phyloP scores from a whole-genome alignment of 1,140 invertebrate species.

The Aporrectodea caliginosa region DNA sequence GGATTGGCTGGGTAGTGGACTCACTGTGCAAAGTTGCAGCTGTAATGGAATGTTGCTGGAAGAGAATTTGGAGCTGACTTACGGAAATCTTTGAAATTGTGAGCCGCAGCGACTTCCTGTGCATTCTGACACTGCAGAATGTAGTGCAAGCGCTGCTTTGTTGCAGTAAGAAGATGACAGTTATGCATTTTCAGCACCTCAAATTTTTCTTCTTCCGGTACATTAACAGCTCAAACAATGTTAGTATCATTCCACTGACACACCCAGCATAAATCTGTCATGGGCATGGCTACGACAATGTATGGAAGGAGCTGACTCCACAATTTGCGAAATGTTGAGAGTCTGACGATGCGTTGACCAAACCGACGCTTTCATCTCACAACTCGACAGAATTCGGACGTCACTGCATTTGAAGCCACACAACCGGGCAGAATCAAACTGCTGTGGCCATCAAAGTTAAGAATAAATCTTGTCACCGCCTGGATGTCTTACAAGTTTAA shows the following conservation, averaged over 20 bases:
- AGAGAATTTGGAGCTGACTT: background rate
- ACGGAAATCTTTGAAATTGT: background rate
- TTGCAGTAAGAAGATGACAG: background rate
- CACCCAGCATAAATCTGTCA: background rate
- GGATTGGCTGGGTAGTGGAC: conserved; percentile 35
- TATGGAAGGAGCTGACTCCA: background rate
- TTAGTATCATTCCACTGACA: background rate
- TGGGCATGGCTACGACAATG: background rate
- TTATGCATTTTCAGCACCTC: background rate
- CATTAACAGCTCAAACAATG: background rate
- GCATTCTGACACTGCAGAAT: background rate
- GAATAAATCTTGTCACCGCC: conserved; percentile 1
- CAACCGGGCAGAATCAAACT: conserved; percentile 10
- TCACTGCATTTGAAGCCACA: conserved; percentile 4
- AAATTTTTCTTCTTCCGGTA: background rate
- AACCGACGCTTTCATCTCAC: background rate
- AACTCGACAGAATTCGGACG: background rate
- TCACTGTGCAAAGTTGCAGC: conserved; percentile 39
- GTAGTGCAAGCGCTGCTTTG: background rate
- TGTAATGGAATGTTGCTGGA: conserved; percentile 9
- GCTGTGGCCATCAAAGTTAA: conserved; percentile 1
- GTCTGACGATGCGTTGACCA: background rate
- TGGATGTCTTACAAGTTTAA: background rate
- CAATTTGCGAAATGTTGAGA: background rate
- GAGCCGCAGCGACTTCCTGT: background rate